These are phyloP conservation scores for Australoheros scitulus DNA, from an alignment of 2,113 vertebrate genomes.

Conservation along the genomic window DNA sequence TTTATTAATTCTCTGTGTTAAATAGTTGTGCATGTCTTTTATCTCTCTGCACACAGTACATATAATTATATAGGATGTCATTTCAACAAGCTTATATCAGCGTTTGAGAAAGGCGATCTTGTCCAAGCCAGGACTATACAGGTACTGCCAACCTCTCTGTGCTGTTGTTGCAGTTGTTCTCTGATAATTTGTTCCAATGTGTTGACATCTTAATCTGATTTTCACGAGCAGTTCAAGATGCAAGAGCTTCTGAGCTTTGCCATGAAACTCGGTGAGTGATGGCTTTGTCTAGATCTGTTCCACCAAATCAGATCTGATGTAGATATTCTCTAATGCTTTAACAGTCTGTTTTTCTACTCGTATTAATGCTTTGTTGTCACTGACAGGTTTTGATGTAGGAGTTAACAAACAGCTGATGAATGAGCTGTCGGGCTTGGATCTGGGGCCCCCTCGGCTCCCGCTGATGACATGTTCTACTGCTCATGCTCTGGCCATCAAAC, in stretches of 20 bases:
- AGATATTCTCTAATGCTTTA: background rate
- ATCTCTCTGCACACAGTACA: conserved; percentile 79
- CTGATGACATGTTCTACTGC: conserved; percentile 76
- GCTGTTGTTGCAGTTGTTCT: background rate
- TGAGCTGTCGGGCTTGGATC: conserved; percentile 85
- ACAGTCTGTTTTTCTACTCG: background rate
- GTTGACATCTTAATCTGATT: conserved; percentile 18
- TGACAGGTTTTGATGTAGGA: conserved; percentile 88
- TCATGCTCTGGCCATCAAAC: conserved; percentile 60
- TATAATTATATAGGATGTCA: conserved; percentile 90
- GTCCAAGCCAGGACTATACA: conserved; percentile 82
- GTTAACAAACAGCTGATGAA: conserved; percentile 93
- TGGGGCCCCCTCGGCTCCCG: conserved; percentile 93
- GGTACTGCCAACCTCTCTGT: conserved; percentile 73
- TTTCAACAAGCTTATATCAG: conserved; percentile 82
- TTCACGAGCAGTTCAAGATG: conserved; percentile 68
- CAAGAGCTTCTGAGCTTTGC: conserved; percentile 75
- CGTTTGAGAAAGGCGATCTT: conserved; percentile 82
- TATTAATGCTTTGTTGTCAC: background rate
- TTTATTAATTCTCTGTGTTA: background rate
- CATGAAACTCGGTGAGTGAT: conserved; percentile 68
- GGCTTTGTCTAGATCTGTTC: background rate
- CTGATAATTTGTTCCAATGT: background rate
- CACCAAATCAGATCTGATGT: too few species aligned
- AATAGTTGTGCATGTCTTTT: background rate